Evolutionary conservation across 1,140 invertebrate genomes (phyloP).

Genomic region (Cataglyphis hispanica): DNA sequence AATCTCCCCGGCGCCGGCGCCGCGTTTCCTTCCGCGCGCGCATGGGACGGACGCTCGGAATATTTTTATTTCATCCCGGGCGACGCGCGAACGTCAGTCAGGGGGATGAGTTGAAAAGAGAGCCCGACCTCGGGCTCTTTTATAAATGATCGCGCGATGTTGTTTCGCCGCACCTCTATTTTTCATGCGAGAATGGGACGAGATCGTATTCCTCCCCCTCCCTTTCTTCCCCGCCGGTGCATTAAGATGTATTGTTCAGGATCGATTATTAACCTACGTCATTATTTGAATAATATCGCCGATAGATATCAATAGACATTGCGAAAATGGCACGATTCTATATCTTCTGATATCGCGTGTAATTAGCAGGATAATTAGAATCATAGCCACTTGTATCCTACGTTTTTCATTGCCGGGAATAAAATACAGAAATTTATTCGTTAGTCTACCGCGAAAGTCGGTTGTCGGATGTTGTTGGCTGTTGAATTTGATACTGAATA

Average conservation of each 20-base stretch:
- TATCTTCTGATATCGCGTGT: not conserved
- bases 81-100: slow-evolving; percentile 24
- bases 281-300: not conserved
- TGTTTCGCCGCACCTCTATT: slow-evolving; percentile 28
- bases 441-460: not conserved
- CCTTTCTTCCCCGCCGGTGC: no score
- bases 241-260: not conserved
- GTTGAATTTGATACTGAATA: slow-evolving; percentile 24
- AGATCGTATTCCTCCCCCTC: not conserved
- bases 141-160: slow-evolving; percentile 46
- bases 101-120: slow-evolving; percentile 7
- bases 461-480: not conserved
- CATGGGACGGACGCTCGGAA: not conserved
- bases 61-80: slow-evolving; percentile 41
- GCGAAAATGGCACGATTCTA: not conserved
- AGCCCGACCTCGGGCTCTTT: not conserved
- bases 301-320: not conserved
- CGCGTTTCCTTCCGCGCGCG: not conserved
- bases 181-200: slow-evolving; percentile 30
- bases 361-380: not conserved
- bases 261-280: not conserved
- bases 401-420: not conserved
- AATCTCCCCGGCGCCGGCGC: not conserved
- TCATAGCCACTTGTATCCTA: not conserved
- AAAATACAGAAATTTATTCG: slow-evolving; percentile 26